Evolutionary conservation across 2,888 invertebrate genomes (phyloP).

Genomic region (Cosmia trapezina): DNA sequence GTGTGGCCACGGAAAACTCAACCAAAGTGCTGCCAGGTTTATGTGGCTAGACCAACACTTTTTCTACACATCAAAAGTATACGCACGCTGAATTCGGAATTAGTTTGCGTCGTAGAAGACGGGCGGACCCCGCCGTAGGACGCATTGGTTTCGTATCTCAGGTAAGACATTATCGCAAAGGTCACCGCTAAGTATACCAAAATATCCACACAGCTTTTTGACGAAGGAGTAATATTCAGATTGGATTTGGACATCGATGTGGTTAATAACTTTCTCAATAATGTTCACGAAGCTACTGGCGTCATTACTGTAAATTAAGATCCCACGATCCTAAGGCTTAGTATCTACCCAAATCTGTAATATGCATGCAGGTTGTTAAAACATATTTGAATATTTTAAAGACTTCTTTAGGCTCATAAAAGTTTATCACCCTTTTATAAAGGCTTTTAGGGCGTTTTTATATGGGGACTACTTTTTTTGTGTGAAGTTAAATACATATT

Average conservation of each 20-base stretch:
- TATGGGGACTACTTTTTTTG: slow-evolving; percentile 41
- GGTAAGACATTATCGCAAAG: slow-evolving; percentile 48
- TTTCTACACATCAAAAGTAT: slow-evolving; percentile 67
- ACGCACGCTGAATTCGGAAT: slow-evolving; percentile 64
- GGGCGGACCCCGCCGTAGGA: slow-evolving; percentile 7
- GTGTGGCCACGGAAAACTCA: slow-evolving; percentile 69
- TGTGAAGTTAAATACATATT: slow-evolving; percentile 47
- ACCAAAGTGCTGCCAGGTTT: slow-evolving; percentile 62
- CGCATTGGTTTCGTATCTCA: slow-evolving; percentile 40
- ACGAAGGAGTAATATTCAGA: slow-evolving; percentile 26
- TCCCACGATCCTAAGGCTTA: slow-evolving; percentile 23
- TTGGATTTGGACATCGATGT: slow-evolving; percentile 9
- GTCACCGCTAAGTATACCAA: slow-evolving; percentile 9
- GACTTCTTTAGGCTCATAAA: slow-evolving; percentile 61
- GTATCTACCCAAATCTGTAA: slow-evolving; percentile 41
- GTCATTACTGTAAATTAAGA: slow-evolving; percentile 12
- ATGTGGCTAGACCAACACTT: slow-evolving; percentile 65
- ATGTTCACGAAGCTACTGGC: slow-evolving; percentile 9
- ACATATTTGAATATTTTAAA: slow-evolving; percentile 67
- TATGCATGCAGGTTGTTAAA: slow-evolving; percentile 59
- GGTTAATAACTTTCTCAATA: slow-evolving; percentile 15
- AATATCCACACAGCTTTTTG: slow-evolving; percentile 14
- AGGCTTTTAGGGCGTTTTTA: slow-evolving; percentile 57
- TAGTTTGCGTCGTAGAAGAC: slow-evolving; percentile 41
- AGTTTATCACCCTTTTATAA: slow-evolving; percentile 65